Evolutionary conservation across 2,888 invertebrate genomes (phyloP), one percentile per base, ranked within the genome.

Genomic region (Cryptophagus acutangulus): DNA sequence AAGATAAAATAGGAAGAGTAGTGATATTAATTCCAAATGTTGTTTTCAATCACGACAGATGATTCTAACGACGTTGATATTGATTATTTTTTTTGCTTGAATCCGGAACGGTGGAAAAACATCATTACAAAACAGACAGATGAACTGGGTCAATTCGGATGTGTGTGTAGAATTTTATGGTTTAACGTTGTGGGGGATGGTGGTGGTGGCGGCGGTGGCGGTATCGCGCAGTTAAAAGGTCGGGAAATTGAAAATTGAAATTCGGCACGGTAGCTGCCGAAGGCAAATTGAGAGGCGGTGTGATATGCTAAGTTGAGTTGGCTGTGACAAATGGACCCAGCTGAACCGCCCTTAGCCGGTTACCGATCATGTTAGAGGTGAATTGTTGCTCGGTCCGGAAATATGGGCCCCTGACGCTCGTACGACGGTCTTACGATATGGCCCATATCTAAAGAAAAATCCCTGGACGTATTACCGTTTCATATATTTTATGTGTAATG

Each of bases 341-440:
- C 46, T 51, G 53, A 46, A 47, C 52, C 51, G 55, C 57, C 53
- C 54, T 54, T 50, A 46, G 67, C 60, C 71, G 74, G 17, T 74
- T 72, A 43, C 72, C 72, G 6, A 74, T 74, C 74, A 73, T 73
- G 44, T 52, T 15, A 15, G 49, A 52, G 54, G 53, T 54, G 48
- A 54, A 54, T 54, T 51, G 55, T 51, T 48, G 45, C 41, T n/a
- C n/a, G n/a, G n/a, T n/a, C n/a, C n/a, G n/a, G n/a, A n/a, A n/a
- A n/a, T n/a, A n/a, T n/a, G n/a, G n/a, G n/a, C n/a, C n/a, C n/a
- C n/a, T n/a, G n/a, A n/a, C n/a, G n/a, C n/a, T n/a, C n/a, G n/a
- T n/a, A n/a, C n/a, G n/a, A n/a, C n/a, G n/a, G n/a, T n/a, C n/a
- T n/a, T n/a, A n/a, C n/a, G n/a, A n/a, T n/a, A n/a, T n/a, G n/a